These are phyloP conservation scores for Dendroctonus valens DNA, from an alignment of 1,140 invertebrate species.

Conservation along the genomic window DNA sequence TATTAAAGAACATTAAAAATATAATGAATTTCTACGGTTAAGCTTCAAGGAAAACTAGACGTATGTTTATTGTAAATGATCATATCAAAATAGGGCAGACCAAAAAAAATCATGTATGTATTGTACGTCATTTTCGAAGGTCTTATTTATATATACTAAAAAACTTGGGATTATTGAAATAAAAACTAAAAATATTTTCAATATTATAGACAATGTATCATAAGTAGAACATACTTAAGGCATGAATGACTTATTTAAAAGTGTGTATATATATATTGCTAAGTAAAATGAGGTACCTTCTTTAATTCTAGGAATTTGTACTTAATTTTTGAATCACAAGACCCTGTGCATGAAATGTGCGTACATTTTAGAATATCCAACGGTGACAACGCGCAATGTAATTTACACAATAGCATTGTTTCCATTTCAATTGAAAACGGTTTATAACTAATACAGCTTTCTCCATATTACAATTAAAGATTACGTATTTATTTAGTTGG, in stretches of 20 bases:
- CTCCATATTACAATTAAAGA: too few relatives aligned
- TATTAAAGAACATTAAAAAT: too few relatives aligned
- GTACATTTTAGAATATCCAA: slow-evolving; percentile 1
- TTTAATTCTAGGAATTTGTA: slow-evolving; percentile 29
- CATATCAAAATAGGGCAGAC: slow-evolving; percentile 11
- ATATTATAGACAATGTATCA: slow-evolving; percentile 28
- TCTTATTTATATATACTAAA: slow-evolving; percentile 24
- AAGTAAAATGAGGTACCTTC: slow-evolving; percentile 26
- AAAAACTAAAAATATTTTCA: slow-evolving; percentile 31
- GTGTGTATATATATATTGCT: slow-evolving; percentile 23
- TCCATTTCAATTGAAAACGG: too few relatives aligned
- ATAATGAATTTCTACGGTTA: too few relatives aligned
- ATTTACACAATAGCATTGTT: too few relatives aligned
- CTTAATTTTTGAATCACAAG: slow-evolving; percentile 6
- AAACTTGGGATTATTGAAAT: slow-evolving; percentile 8
- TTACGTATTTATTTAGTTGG: too few relatives aligned
- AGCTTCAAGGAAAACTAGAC: too few relatives aligned
- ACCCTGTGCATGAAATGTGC: not conserved
- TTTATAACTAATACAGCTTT: too few relatives aligned
- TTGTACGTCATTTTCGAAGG: slow-evolving; percentile 19
- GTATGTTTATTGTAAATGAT: not conserved
- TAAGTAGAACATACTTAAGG: slow-evolving; percentile 23
- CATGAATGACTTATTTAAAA: slow-evolving; percentile 30
- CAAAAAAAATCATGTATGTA: slow-evolving; percentile 23
- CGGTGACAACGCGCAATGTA: too few relatives aligned